Conservation (phyloP, 1,140 invertebrate species). For the Dendroctonus ponderosae region DNA sequence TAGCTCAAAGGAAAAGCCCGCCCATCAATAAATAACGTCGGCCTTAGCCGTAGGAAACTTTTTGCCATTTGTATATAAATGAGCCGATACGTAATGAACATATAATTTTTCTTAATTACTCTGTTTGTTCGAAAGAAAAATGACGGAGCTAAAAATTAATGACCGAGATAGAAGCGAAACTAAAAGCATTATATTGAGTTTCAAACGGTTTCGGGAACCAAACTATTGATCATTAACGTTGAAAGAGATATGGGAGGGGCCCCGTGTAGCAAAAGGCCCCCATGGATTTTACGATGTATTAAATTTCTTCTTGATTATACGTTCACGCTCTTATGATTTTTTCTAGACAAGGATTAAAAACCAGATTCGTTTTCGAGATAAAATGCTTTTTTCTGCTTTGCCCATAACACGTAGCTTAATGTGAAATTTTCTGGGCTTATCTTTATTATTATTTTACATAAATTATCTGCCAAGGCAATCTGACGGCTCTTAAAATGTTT, state of each 20-base stretch:
- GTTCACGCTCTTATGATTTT: conserved; percentile 42
- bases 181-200: conserved; percentile 36
- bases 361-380: conserved; percentile 40
- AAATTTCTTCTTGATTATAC: conserved; percentile 42
- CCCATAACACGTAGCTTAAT: conserved; percentile 30
- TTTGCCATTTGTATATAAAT: too few species aligned
- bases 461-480: conserved; percentile 32
- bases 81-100: conserved; percentile 1
- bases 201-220: conserved; percentile 36
- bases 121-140: conserved; percentile 36
- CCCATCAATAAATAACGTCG: too few species aligned
- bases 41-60: too few species aligned
- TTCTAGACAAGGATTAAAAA: conserved; percentile 39
- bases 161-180: conserved; percentile 30
- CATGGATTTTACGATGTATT: conserved; percentile 40
- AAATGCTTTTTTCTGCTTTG: conserved; percentile 36
- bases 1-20: too few species aligned
- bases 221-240: conserved; percentile 39
- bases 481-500: conserved; percentile 24
- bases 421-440: conserved; percentile 35
- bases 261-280: conserved; percentile 30
- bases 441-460: conserved; percentile 38
- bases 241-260: conserved; percentile 41
- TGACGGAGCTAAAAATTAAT: conserved; percentile 37
- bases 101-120: conserved; percentile 34